Conservation (phyloP, 2,113 vertebrate genomes). For the Dermatemys mawii region DNA sequence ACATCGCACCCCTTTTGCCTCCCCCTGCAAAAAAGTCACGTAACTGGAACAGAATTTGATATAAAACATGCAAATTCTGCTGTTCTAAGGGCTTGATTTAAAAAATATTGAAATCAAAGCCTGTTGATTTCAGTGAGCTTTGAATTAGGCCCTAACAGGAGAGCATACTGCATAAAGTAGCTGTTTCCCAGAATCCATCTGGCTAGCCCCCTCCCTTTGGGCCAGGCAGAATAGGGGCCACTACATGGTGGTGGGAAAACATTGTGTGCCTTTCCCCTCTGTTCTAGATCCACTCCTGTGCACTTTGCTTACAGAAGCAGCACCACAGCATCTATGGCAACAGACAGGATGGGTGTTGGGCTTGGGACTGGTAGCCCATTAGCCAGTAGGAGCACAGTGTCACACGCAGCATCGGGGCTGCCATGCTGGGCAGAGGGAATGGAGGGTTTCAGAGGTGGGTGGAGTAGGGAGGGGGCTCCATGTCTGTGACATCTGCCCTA, state of each 20-base stretch:
- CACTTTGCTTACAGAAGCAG: too few species aligned
- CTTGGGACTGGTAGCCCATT: neutral
- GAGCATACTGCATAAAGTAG: neutral
- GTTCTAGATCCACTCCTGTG: neutral
- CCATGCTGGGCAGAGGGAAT: neutral
- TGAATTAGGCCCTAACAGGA: neutral
- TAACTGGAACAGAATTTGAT: neutral
- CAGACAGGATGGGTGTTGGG: neutral
- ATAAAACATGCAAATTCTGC: neutral
- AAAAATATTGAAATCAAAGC: conserved; percentile 3
- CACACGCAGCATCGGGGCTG: neutral
- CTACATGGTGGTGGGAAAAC: neutral
- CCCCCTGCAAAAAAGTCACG: neutral
- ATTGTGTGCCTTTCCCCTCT: neutral
- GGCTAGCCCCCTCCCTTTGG: accelerated
- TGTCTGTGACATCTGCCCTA: neutral
- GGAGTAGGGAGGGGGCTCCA: neutral
- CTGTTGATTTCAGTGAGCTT: neutral
- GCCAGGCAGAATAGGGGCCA: neutral
- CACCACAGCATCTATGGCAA: neutral
- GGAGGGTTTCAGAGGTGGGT: neutral
- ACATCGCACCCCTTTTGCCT: neutral
- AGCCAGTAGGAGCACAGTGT: neutral
- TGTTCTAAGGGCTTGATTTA: neutral
- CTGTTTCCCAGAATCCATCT: neutral